phyloP scores from a whole-genome alignment of 2,888 invertebrate species.

The Pharmacophagus antenor region DNA sequence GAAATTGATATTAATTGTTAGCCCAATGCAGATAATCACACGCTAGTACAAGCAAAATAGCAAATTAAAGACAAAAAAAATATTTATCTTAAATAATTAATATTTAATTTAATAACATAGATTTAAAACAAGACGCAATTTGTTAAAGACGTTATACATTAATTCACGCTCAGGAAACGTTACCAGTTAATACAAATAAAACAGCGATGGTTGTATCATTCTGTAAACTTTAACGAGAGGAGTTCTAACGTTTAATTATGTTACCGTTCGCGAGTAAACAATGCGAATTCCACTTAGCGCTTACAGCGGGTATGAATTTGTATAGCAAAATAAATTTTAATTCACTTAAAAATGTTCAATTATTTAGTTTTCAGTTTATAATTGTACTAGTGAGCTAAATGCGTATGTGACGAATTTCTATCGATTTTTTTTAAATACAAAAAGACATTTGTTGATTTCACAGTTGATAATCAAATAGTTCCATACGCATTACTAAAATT shows the following conservation, averaged over 20 bases:
- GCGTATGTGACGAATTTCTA: no score
- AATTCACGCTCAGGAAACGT: slow-evolving; percentile 25
- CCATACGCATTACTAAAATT: no score
- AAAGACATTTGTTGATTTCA: no score
- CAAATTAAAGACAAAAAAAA: no score
- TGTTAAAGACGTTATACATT: slow-evolving; percentile 19
- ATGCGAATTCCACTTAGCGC: slow-evolving; percentile 41
- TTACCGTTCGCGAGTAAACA: slow-evolving; percentile 41
- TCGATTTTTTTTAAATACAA: no score
- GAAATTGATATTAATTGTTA: no score
- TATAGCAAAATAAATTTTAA: slow-evolving; percentile 16
- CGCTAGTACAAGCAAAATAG: no score
- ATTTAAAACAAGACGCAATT: neutral
- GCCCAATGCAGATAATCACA: no score
- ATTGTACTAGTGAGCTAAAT: neutral
- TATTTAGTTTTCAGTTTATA: neutral
- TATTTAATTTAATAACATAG: no score
- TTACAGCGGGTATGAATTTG: slow-evolving; percentile 28
- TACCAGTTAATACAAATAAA: slow-evolving; percentile 21
- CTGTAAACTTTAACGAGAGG: slow-evolving; percentile 35
- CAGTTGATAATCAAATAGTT: no score
- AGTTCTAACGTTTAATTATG: slow-evolving; percentile 48
- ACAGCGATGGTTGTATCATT: slow-evolving; percentile 28
- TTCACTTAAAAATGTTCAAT: slow-evolving; percentile 8
- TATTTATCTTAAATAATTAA: no score